Evolutionary conservation across 2,888 invertebrate genomes (phyloP).

Genomic region (Ochropacha duplaris): DNA sequence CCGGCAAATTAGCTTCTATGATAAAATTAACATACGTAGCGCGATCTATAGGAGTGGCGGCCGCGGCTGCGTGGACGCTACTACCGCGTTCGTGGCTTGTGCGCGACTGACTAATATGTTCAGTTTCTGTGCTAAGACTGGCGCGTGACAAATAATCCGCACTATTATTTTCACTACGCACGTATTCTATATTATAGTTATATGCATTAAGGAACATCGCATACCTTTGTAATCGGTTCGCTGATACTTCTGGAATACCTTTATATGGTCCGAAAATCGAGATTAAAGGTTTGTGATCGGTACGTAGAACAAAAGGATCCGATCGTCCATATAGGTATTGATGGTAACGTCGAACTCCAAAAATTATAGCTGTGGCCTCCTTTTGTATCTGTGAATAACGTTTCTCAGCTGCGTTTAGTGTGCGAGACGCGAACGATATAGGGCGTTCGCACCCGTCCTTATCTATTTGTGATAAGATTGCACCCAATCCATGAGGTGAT

Average conservation of each 20-base stretch:
- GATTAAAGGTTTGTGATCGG: slow-evolving; percentile 33
- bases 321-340: slow-evolving; percentile 29
- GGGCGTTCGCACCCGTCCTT: slow-evolving; percentile 10
- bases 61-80: too few species aligned
- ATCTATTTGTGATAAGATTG: slow-evolving; percentile 19
- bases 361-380: slow-evolving; percentile 26
- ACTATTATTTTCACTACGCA: slow-evolving; percentile 25
- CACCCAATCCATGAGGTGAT: slow-evolving; percentile 24
- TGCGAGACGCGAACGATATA: slow-evolving; percentile 7
- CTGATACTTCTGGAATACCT: slow-evolving; percentile 31
- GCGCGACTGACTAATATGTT: neutral
- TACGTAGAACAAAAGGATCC: slow-evolving; percentile 23
- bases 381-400: slow-evolving; percentile 27
- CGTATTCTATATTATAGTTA: slow-evolving; percentile 33
- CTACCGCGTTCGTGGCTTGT: neutral
- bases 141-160: too few species aligned
- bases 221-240: slow-evolving; percentile 29
- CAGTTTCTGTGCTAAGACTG: neutral
- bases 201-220: slow-evolving; percentile 30
- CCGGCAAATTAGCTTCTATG: too few species aligned
- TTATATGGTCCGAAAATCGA: slow-evolving; percentile 25
- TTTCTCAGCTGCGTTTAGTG: too few species aligned
- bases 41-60: too few species aligned
- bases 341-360: slow-evolving; percentile 15
- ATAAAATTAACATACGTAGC: too few species aligned